These are phyloP conservation scores for Macroramphosus scolopax DNA, from an alignment of 2,797 vertebrate genomes.

Conservation along the genomic window DNA sequence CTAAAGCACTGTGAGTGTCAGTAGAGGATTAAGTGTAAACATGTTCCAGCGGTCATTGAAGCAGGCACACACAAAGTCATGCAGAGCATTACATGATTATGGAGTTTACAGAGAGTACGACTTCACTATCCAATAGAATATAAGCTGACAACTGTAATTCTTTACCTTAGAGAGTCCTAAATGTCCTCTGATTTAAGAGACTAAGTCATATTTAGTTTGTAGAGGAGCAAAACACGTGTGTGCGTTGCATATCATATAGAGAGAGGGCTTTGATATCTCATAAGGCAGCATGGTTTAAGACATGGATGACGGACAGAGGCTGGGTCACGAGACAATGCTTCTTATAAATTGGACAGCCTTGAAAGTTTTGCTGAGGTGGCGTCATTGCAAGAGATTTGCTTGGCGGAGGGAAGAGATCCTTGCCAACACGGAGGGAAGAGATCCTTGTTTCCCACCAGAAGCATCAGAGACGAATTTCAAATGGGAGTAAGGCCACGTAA, in stretches of 20 bases:
- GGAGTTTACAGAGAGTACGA: conserved; percentile 42
- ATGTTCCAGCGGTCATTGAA: conserved; percentile 67
- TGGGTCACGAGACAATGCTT: conserved; percentile 31
- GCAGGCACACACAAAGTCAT: conserved; percentile 77
- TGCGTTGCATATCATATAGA: conserved; percentile 56
- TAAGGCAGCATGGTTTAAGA: conserved; percentile 80
- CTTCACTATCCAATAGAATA: conserved; percentile 32
- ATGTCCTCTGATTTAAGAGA: too few relatives aligned
- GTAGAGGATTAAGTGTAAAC: conserved; percentile 70
- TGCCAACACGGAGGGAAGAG: too few relatives aligned
- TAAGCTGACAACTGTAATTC: conserved; percentile 28
- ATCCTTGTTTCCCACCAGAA: conserved; percentile 18
- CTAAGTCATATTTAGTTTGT: conserved; percentile 29
- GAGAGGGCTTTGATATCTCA: conserved; percentile 53
- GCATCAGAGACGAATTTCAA: conserved; percentile 17
- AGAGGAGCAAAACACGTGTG: conserved; percentile 49
- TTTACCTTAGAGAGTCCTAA: conserved; percentile 21
- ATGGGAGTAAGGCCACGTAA: conserved; percentile 49
- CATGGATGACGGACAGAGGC: conserved; percentile 58
- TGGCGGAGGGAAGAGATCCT: conserved; percentile 12
- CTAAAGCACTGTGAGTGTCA: conserved; percentile 49
- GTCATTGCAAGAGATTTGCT: conserved; percentile 31
- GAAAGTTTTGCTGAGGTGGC: conserved; percentile 30
- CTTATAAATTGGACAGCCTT: conserved; percentile 29
- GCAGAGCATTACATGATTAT: conserved; percentile 69